phyloP scores from a whole-genome alignment of 2,888 invertebrate genomes.

The Melieria picta region DNA sequence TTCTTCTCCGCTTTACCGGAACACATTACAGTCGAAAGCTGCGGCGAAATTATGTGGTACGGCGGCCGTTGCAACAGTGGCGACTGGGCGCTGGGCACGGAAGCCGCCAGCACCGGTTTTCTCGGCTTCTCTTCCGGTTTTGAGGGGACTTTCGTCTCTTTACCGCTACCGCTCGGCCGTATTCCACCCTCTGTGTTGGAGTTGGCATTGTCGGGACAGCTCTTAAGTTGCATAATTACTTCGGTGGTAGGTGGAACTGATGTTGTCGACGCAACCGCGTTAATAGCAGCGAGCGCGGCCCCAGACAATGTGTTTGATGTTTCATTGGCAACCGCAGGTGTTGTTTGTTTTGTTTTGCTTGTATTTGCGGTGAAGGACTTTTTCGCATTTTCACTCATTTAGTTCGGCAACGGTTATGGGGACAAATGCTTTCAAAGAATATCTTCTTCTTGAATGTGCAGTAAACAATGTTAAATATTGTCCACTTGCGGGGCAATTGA shows the following conservation, averaged over 20 bases:
- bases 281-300: conserved; percentile 23
- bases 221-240: not conserved
- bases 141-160: not conserved
- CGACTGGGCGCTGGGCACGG: conserved; percentile 30
- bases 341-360: conserved; percentile 23
- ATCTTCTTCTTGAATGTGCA: too few relatives aligned
- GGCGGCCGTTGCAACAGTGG: conserved; percentile 41
- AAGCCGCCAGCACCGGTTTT: conserved; percentile 38
- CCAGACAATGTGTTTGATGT: conserved; percentile 27
- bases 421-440: too few relatives aligned
- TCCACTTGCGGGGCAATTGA: too few relatives aligned
- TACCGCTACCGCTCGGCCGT: not conserved
- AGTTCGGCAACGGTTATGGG: conserved; percentile 19
- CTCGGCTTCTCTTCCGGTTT: not conserved
- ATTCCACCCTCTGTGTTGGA: not conserved
- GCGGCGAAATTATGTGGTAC: conserved; percentile 57
- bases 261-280: conserved; percentile 27
- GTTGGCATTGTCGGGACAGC: too few relatives aligned
- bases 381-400: conserved; percentile 63
- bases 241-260: not conserved
- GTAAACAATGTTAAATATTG: too few relatives aligned
- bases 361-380: conserved; percentile 17
- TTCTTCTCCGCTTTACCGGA: conserved; percentile 55
- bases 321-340: conserved; percentile 31
- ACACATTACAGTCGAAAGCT: conserved; percentile 55